Conservation (phyloP, 2,113 vertebrate genomes). For the Pagrus major region DNA sequence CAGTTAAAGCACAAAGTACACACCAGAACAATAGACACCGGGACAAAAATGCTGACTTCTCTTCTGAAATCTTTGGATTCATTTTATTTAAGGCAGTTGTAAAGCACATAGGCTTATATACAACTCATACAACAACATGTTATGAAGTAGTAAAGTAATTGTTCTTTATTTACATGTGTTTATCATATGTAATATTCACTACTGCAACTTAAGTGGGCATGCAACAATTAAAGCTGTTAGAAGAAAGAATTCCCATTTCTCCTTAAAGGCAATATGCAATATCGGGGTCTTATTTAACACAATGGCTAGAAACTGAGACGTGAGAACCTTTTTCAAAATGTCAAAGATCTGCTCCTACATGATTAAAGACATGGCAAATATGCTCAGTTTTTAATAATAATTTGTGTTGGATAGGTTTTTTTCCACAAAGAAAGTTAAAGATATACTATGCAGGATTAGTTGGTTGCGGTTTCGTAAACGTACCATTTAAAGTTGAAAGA, state of each 20-base stretch:
- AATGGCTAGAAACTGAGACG: no score
- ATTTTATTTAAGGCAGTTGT: not conserved
- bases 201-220: not conserved
- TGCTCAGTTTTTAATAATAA: not conserved
- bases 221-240: not conserved
- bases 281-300: not conserved
- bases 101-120: not conserved
- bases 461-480: no score
- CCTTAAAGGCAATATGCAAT: not conserved
- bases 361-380: not conserved
- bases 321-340: not conserved
- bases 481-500: no score
- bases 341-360: not conserved
- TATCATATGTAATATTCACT: not conserved
- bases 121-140: not conserved
- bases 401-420: no score
- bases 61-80: not conserved
- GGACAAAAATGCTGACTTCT: not conserved
- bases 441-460: no score
- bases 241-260: not conserved
- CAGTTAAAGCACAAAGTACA: not conserved
- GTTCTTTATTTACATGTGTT: not conserved
- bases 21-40: not conserved
- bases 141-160: not conserved
- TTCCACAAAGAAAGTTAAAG: no score